Conservation (phyloP, 2,888 invertebrate genomes). For the Synanthedon myopaeformis region DNA sequence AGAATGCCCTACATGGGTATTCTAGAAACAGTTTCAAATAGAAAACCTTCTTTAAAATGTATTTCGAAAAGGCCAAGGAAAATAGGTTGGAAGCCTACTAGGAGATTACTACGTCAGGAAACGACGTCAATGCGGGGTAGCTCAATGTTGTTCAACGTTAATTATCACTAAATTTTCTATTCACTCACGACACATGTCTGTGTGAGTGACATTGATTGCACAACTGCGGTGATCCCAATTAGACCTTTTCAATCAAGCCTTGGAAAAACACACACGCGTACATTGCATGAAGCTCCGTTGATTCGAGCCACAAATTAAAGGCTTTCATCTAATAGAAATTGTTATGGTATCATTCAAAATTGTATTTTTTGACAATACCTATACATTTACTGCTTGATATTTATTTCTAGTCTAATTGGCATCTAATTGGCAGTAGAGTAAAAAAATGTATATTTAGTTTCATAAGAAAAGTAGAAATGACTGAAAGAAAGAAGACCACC, state of each 20-base stretch:
- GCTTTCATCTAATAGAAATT: background rate
- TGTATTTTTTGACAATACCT: no score
- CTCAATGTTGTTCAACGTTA: slow-evolving; percentile 10
- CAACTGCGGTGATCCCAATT: slow-evolving; percentile 29
- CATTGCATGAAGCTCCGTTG: background rate
- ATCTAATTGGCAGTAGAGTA: no score
- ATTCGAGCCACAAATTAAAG: background rate
- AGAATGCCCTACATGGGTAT: no score
- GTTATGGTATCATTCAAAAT: no score
- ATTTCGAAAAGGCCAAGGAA: background rate
- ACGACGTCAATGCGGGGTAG: background rate
- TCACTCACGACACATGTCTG: slow-evolving; percentile 18
- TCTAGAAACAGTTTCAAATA: background rate
- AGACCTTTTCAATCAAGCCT: slow-evolving; percentile 32
- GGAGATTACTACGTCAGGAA: background rate
- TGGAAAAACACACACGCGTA: slow-evolving; percentile 7
- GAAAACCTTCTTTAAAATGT: background rate
- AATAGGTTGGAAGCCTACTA: background rate
- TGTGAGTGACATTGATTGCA: slow-evolving; percentile 29
- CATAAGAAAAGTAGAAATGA: no score
- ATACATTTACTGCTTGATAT: no score
- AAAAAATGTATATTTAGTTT: no score
- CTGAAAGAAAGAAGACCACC: no score
- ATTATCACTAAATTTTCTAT: slow-evolving; percentile 25
- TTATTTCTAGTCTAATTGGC: no score